Conservation (phyloP, 2,888 invertebrate species). For the Phaedon cochleariae region DNA sequence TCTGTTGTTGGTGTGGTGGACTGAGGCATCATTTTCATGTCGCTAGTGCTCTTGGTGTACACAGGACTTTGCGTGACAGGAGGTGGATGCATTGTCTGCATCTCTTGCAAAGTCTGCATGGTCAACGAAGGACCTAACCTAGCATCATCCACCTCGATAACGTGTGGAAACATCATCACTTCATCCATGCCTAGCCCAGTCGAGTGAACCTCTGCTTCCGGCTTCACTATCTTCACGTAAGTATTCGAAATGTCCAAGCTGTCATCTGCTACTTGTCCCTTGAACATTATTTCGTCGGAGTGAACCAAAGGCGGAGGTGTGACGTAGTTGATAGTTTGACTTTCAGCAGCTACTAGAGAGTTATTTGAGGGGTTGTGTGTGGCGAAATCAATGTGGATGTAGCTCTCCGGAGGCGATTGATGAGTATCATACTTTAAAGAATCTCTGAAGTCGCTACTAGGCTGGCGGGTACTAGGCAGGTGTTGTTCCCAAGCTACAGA, state of each 20-base stretch:
- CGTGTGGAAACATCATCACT: conserved; percentile 44
- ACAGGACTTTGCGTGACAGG: conserved; percentile 55
- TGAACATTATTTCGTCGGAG: conserved; percentile 55
- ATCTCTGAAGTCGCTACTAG: conserved; percentile 35
- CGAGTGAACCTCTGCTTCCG: conserved; percentile 60
- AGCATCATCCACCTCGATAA: conserved; percentile 16
- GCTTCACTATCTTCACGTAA: conserved; percentile 62
- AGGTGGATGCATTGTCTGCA: conserved; percentile 72
- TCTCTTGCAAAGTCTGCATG: conserved; percentile 61
- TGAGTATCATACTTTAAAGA: conserved; percentile 42
- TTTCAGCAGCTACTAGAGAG: conserved; percentile 46
- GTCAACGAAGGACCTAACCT: conserved; percentile 40
- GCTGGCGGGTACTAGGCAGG: conserved; percentile 32
- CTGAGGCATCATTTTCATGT: conserved; percentile 23
- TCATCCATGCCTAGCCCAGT: conserved; percentile 48
- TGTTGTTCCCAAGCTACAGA: conserved; percentile 41
- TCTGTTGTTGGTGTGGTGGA: conserved; percentile 28
- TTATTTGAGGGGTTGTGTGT: conserved; percentile 42
- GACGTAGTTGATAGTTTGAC: conserved; percentile 51
- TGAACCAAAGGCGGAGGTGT: conserved; percentile 48
- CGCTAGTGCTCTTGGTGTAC: conserved; percentile 43
- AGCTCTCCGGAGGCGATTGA: conserved; percentile 47
- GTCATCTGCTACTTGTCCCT: conserved; percentile 60
- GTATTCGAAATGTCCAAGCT: conserved; percentile 56
- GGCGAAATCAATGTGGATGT: conserved; percentile 47